phyloP scores from a whole-genome alignment of 2,797 vertebrate species.

The Peromyscus nudipes region DNA sequence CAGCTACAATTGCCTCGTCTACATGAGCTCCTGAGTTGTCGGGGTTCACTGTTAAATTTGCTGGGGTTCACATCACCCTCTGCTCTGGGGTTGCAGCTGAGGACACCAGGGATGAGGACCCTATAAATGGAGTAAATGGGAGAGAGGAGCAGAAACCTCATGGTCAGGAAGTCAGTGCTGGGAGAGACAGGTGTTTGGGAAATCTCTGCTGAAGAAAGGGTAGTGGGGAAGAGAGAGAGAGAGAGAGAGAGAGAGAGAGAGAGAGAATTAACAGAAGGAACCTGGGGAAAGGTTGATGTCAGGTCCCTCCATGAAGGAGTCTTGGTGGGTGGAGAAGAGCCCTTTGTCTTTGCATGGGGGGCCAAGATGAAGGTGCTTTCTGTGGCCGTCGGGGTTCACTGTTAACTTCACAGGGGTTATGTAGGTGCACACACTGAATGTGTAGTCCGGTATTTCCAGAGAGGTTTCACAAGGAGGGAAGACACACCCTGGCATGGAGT shows the following conservation, averaged over 20 bases:
- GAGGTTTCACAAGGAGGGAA: background rate
- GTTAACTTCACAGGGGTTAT: background rate
- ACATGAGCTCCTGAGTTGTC: background rate
- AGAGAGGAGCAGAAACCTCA: background rate
- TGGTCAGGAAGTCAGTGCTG: background rate
- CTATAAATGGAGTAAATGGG: background rate
- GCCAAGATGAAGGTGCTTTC: background rate
- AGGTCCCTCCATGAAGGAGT: background rate
- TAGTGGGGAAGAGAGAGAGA: background rate
- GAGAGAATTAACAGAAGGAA: background rate
- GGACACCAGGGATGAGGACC: background rate
- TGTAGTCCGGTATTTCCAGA: background rate
- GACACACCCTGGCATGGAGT: background rate
- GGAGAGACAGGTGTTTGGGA: background rate
- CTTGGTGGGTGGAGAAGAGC: rapidly evolving
- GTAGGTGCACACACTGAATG: background rate
- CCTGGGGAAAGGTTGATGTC: background rate
- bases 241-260: too few relatives aligned
- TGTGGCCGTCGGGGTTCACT: too few relatives aligned
- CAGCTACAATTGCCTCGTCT: background rate
- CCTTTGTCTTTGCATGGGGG: rapidly evolving
- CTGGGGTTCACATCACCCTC: background rate
- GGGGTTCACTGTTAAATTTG: background rate
- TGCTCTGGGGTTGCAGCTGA: background rate
- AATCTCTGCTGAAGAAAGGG: background rate